These are phyloP conservation scores for Leucoraja erinaceus DNA, from an alignment of 2,113 vertebrate genomes.

Conservation along the genomic window DNA sequence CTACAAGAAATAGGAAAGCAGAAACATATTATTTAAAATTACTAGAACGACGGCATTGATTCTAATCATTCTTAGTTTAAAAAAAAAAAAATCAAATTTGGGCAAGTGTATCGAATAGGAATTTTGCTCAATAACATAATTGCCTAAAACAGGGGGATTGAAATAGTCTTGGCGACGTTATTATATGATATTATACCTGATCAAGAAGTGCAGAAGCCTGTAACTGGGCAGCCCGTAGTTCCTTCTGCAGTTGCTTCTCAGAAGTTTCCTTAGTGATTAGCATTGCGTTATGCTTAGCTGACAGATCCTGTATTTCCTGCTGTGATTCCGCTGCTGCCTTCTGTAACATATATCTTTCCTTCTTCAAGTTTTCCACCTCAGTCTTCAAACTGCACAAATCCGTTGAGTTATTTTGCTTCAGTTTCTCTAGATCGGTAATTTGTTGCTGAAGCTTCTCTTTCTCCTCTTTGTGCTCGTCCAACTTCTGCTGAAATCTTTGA, in stretches of 20 bases:
- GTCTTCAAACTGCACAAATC: conserved; percentile 44
- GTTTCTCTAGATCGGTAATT: conserved; percentile 47
- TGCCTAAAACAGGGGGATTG: neutral
- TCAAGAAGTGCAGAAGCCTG: conserved; percentile 50
- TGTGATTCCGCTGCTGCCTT: conserved; percentile 47
- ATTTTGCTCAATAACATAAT: neutral
- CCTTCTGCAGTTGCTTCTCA: conserved; percentile 50
- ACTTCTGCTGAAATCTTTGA: conserved; percentile 45
- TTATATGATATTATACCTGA: conserved; percentile 53
- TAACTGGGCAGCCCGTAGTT: conserved; percentile 46
- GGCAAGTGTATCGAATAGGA: too few relatives aligned
- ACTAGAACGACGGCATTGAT: neutral
- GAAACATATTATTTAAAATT: neutral
- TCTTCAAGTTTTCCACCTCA: conserved; percentile 47
- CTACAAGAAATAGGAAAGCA: neutral
- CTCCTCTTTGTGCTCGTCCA: conserved; percentile 47
- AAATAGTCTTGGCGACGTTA: neutral
- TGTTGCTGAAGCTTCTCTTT: conserved; percentile 46
- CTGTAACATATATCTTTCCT: conserved; percentile 45
- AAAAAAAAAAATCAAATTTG: too few relatives aligned
- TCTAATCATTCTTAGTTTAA: too few relatives aligned
- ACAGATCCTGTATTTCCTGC: conserved; percentile 48
- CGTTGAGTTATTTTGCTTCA: conserved; percentile 38
- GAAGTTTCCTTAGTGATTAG: conserved; percentile 48
- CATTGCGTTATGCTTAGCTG: conserved; percentile 46